A percentile compares a stretch with the other conserved stretches of the same genome.
Conservation (phyloP, 2,797 vertebrate species). For the Nasua narica region DNA sequence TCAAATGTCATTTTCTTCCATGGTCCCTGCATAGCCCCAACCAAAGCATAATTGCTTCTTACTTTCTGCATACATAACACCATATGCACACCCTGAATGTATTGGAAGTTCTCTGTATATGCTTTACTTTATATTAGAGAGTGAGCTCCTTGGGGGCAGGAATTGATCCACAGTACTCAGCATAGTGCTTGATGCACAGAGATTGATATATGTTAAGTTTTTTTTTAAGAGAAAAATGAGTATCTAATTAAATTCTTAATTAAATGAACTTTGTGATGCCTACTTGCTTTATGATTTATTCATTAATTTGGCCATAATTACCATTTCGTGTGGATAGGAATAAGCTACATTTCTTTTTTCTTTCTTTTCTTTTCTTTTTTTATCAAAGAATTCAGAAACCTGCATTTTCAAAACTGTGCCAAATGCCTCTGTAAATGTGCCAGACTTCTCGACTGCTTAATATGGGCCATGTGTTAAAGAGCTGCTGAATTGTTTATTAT, state of each 20-base stretch:
- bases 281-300: slow-evolving; percentile 22
- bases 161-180: neutral
- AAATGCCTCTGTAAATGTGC: neutral
- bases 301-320: slow-evolving; percentile 45
- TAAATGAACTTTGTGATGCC: slow-evolving; percentile 6
- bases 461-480: neutral
- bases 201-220: neutral
- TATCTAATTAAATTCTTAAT: slow-evolving; percentile 44
- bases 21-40: neutral
- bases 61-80: neutral
- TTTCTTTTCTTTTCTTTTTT: neutral
- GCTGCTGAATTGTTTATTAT: neutral
- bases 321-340: neutral
- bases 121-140: neutral
- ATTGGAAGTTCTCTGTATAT: neutral
- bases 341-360: neutral
- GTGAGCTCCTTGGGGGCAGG: neutral
- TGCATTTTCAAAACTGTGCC: slow-evolving; percentile 12
- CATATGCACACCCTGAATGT: neutral
- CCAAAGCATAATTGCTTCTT: neutral
- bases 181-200: neutral
- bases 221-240: neutral
- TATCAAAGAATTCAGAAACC: slow-evolving; percentile 17
- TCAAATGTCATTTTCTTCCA: neutral
- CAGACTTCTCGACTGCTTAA: slow-evolving; percentile 3